These are phyloP conservation scores for Neolamprologus brichardi DNA, from an alignment of 2,113 vertebrate genomes.

Conservation along the genomic window DNA sequence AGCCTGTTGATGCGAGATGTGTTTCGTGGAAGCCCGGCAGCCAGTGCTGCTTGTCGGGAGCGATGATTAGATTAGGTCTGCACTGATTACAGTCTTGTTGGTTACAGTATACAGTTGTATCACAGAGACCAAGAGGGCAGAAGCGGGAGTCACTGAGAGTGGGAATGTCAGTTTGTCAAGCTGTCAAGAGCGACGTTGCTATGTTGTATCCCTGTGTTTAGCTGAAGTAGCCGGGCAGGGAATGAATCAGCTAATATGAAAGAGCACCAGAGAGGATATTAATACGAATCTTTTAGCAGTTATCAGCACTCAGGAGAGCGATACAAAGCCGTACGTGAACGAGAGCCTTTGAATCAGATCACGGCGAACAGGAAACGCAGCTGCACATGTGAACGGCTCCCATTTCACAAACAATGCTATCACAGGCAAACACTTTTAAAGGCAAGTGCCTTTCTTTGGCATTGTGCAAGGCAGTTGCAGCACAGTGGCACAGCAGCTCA, in stretches of 20 bases:
- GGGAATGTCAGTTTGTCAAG: constrained; percentile 46
- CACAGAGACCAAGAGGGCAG: neutral
- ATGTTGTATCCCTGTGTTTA: neutral
- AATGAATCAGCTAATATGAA: constrained; percentile 53
- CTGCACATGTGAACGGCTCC: neutral
- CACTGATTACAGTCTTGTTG: constrained; percentile 61
- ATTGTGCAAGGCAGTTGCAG: constrained; percentile 14
- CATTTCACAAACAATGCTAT: constrained; percentile 49
- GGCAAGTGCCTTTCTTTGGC: constrained; percentile 25
- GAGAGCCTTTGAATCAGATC: constrained; percentile 23
- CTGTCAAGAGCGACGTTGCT: constrained; percentile 11
- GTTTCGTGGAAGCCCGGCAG: constrained; percentile 22
- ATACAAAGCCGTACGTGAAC: neutral
- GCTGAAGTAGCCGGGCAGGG: neutral
- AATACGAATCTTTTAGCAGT: constrained; percentile 42
- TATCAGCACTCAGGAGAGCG: constrained; percentile 22
- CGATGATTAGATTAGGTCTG: constrained; percentile 52
- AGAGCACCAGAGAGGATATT: constrained; percentile 41
- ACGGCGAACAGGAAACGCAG: neutral
- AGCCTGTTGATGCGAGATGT: constrained; percentile 34
- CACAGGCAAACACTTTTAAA: constrained; percentile 33
- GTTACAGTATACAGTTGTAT: constrained; percentile 46
- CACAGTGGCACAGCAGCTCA: constrained; percentile 16
- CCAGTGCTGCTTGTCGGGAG: constrained; percentile 36
- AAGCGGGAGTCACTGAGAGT: constrained; percentile 24